phyloP scores from a whole-genome alignment of 2,888 invertebrate genomes.

The Leucoptera coffeella region DNA sequence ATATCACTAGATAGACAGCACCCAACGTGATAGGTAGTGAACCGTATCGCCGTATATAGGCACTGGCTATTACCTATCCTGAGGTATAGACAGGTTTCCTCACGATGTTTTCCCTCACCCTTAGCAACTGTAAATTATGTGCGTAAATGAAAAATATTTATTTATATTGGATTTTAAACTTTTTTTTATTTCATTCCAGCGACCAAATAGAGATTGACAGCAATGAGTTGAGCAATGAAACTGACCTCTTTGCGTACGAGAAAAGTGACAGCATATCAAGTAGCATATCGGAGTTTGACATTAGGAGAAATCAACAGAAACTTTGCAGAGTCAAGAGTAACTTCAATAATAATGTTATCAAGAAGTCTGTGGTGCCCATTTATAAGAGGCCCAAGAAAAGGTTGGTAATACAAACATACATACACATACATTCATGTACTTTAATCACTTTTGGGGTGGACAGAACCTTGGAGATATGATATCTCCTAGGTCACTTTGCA shows the following conservation, averaged over 20 bases:
- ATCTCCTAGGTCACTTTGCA: neutral
- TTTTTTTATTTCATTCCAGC: constrained; percentile 11
- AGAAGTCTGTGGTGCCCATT: constrained; percentile 13
- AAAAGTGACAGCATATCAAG: constrained; percentile 31
- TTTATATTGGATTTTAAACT: neutral
- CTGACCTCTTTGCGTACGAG: constrained; percentile 39
- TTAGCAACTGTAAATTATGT: no score
- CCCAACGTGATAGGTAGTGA: no score
- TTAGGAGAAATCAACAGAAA: constrained; percentile 4
- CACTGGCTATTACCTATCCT: no score
- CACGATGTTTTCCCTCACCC: no score
- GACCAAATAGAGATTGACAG: constrained; percentile 38
- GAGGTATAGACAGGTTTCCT: no score
- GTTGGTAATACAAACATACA: constrained; percentile 9
- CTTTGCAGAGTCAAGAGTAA: constrained; percentile 29
- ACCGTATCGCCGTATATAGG: no score
- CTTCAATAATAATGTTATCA: constrained; percentile 32
- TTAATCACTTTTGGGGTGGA: neutral
- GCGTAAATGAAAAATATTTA: neutral
- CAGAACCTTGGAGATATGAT: neutral
- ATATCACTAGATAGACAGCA: no score
- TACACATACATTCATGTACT: neutral
- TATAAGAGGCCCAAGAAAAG: constrained; percentile 26
- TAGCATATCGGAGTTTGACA: constrained; percentile 10
- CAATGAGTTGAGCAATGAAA: constrained; percentile 39